Evolutionary conservation across 1,140 invertebrate species (phyloP).

Genomic region (Atopsyche davidsoni): DNA sequence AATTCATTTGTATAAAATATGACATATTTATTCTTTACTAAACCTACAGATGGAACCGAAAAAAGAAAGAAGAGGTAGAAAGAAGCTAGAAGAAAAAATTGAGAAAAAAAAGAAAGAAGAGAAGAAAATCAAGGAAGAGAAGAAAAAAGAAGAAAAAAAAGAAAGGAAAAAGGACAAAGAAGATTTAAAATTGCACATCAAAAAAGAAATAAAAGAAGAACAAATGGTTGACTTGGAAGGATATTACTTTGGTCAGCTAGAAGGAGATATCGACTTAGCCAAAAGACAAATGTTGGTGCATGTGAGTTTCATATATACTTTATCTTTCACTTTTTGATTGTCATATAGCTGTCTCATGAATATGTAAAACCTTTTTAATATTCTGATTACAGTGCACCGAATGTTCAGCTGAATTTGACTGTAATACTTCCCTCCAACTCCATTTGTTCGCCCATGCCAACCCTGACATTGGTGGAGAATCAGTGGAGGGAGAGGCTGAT

Average conservation of each 20-base stretch:
- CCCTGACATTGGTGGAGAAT: slow-evolving; percentile 36
- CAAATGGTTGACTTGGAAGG: slow-evolving; percentile 46
- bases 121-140: slow-evolving; percentile 21
- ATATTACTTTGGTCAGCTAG: slow-evolving; percentile 56
- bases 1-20: not conserved
- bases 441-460: slow-evolving; percentile 64
- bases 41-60: slow-evolving; percentile 15
- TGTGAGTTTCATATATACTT: slow-evolving; percentile 29
- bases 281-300: slow-evolving; percentile 37
- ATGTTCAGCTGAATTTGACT: slow-evolving; percentile 50
- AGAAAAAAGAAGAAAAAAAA: slow-evolving; percentile 13
- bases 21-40: slow-evolving; percentile 4
- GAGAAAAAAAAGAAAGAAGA: slow-evolving; percentile 20
- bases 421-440: slow-evolving; percentile 59
- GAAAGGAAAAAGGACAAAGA: slow-evolving; percentile 23
- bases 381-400: slow-evolving; percentile 49
- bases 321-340: slow-evolving; percentile 1
- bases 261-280: slow-evolving; percentile 31
- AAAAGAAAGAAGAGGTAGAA: slow-evolving; percentile 20
- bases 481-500: slow-evolving; percentile 34
- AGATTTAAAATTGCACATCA: slow-evolving; percentile 34
- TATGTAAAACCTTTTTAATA: slow-evolving; percentile 23
- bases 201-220: slow-evolving; percentile 38
- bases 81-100: slow-evolving; percentile 21
- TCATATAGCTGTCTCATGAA: not conserved